Evolutionary conservation across 2,888 invertebrate species (phyloP).

Genomic region (Entomobrya proxima): DNA sequence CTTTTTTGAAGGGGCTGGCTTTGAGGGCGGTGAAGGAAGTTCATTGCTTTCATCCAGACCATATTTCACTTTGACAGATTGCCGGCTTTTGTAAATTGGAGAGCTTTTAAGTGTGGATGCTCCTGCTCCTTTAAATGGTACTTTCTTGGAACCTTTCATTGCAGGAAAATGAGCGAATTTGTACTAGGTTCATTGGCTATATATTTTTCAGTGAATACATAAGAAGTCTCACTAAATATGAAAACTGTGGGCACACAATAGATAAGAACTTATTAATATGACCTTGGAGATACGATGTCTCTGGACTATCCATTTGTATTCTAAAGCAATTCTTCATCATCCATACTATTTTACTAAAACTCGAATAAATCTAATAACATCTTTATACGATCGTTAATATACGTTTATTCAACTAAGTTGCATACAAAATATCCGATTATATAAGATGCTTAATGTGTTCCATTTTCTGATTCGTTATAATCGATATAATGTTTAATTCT

Average conservation of each 20-base stretch:
- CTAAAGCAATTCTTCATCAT: background rate
- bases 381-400: too few relatives aligned
- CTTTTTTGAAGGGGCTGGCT: background rate
- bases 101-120: background rate
- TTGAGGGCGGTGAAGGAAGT: background rate
- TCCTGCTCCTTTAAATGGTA: background rate
- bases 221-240: too few relatives aligned
- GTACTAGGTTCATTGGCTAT: too few relatives aligned
- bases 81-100: background rate
- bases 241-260: too few relatives aligned
- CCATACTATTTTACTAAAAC: background rate
- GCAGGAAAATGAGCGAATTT: background rate
- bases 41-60: background rate
- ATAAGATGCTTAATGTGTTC: too few relatives aligned
- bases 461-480: too few relatives aligned
- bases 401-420: too few relatives aligned
- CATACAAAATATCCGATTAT: too few relatives aligned
- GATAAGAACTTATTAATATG: background rate
- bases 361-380: too few relatives aligned
- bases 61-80: background rate
- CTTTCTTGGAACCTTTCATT: conserved; percentile 7
- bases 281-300: background rate
- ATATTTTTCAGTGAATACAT: too few relatives aligned
- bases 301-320: background rate
- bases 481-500: background rate